phyloP scores from a whole-genome alignment of 2,797 vertebrate genomes.

The Brachyalestes nurse region DNA sequence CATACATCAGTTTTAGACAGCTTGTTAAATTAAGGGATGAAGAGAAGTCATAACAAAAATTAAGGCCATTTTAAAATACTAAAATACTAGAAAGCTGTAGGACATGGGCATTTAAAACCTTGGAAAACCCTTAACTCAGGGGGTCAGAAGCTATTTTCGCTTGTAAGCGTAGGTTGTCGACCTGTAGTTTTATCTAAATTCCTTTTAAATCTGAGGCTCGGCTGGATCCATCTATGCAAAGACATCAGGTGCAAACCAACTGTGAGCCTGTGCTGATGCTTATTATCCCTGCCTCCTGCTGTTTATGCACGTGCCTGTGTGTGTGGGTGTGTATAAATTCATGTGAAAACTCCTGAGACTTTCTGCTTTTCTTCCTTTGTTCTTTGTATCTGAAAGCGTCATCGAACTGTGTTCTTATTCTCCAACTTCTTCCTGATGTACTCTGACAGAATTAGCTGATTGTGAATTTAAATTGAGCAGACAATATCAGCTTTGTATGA shows the following conservation, averaged over 20 bases:
- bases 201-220: constrained; percentile 10
- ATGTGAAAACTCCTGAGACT: background rate
- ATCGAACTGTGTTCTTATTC: background rate
- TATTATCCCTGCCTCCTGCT: background rate
- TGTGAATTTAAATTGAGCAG: background rate
- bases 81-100: too few relatives aligned
- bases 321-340: background rate
- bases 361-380: background rate
- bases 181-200: background rate
- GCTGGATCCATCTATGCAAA: constrained; percentile 46
- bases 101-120: too few relatives aligned
- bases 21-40: too few relatives aligned
- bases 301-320: constrained; percentile 1
- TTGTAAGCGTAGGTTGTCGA: background rate
- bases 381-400: constrained; percentile 1
- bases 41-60: too few relatives aligned
- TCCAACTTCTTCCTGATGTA: background rate
- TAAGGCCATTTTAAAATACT: too few relatives aligned
- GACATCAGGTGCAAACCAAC: background rate
- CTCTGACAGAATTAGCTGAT: background rate
- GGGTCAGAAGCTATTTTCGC: too few relatives aligned
- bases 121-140: too few relatives aligned
- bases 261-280: background rate
- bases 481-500: background rate
- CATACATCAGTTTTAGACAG: too few relatives aligned